Conservation (phyloP, 2,888 invertebrate genomes). For the Biston stratarius region DNA sequence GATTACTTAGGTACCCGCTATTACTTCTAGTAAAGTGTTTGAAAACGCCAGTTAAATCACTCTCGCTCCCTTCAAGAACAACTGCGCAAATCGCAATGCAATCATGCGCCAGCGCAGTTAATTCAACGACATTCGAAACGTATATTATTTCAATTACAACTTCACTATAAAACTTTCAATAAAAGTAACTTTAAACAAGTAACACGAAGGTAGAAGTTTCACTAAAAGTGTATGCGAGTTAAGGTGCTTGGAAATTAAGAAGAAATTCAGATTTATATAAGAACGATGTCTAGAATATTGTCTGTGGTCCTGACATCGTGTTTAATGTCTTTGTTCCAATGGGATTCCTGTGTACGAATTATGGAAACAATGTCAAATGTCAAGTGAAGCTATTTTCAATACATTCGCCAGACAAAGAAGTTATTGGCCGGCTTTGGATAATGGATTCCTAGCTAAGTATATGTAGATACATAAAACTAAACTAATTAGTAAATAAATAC, state of each 20-base stretch:
- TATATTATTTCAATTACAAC: constrained; percentile 45
- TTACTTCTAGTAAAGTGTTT: constrained; percentile 15
- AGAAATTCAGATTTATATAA: constrained; percentile 71
- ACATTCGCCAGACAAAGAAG: constrained; percentile 8
- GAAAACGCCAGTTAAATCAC: constrained; percentile 30
- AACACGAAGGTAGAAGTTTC: constrained; percentile 44
- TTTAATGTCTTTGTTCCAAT: constrained; percentile 81
- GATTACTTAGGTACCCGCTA: too few relatives aligned
- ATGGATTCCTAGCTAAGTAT: too few relatives aligned
- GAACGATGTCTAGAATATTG: constrained; percentile 77
- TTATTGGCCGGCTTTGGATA: constrained; percentile 9
- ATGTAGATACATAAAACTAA: too few relatives aligned
- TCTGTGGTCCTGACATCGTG: constrained; percentile 72
- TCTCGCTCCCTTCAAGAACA: constrained; percentile 59
- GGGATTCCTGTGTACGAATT: constrained; percentile 63
- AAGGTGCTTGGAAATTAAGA: constrained; percentile 39
- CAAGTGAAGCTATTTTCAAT: constrained; percentile 43
- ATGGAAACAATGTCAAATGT: constrained; percentile 57
- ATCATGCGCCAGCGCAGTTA: constrained; percentile 75
- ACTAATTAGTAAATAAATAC: too few relatives aligned
- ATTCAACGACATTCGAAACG: constrained; percentile 70
- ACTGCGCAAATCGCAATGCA: constrained; percentile 71
- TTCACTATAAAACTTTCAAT: constrained; percentile 18
- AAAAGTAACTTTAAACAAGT: constrained; percentile 38
- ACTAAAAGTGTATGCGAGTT: constrained; percentile 31